These are phyloP conservation scores for Cricetomys ansorgei DNA, from an alignment of 2,113 vertebrate genomes.

Conservation along the genomic window DNA sequence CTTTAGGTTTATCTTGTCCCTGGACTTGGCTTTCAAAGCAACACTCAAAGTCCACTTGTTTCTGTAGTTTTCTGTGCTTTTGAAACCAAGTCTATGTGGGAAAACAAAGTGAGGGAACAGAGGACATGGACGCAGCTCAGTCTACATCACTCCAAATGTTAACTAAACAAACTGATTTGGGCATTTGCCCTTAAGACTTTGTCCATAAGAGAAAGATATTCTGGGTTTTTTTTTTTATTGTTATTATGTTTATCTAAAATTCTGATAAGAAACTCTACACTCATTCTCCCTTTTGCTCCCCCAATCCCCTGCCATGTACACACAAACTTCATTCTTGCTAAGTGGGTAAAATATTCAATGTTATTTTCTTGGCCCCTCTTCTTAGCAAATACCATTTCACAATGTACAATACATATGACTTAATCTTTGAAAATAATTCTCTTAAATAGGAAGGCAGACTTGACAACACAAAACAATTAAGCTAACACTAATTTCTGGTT, in stretches of 20 bases:
- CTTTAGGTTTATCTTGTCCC: not conserved
- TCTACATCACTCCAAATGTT: not conserved
- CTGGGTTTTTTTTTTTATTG: not conserved
- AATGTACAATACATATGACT: not conserved
- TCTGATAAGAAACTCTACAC: not conserved
- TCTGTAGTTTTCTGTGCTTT: conserved; percentile 21
- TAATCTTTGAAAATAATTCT: not conserved
- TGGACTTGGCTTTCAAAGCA: not conserved
- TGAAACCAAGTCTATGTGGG: conserved; percentile 41
- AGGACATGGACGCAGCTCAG: not conserved
- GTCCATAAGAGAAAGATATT: not conserved
- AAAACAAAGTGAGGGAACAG: not conserved
- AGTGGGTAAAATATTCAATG: not conserved
- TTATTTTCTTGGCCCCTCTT: not conserved
- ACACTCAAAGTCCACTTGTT: not conserved
- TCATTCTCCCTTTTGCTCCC: not conserved
- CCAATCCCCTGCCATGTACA: not conserved
- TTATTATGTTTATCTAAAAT: not conserved
- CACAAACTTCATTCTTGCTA: not conserved
- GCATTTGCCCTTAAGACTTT: not conserved
- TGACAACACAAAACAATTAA: not conserved
- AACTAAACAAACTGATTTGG: not conserved
- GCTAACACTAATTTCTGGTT: not conserved
- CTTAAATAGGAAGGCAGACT: not conserved
- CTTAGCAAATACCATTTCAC: not conserved